Evolutionary conservation across 2,797 vertebrate genomes (phyloP), one percentile per base, ranked within the genome.

Genomic region (Hippoglossus hippoglossus): DNA sequence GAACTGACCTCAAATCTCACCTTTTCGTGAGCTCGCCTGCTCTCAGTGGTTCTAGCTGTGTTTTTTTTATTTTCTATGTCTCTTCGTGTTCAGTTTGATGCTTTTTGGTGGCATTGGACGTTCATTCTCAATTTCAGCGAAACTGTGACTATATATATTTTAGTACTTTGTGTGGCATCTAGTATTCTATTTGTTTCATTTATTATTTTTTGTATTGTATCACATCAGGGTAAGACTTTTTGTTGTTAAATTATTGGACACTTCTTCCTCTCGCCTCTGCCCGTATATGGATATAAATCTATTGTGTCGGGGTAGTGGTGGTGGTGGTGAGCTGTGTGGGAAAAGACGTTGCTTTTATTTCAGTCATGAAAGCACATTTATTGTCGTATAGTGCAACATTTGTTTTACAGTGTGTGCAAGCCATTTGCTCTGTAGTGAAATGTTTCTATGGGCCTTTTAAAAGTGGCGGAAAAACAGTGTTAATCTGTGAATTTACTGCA

Each of bases 1-100:
- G 97, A 99, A 97, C 96, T 99, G 85, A 99, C 97, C 92, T 98
- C 97, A 90, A 99, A 97, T 88, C 97, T 99, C 92, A 98, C 98
- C 88, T 99, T 99, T 94, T 99, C 98, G 86, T 99, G 98, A 98
- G 93, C 90, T 64, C 28, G 78, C 88, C 87, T 74, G 64, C n/a
- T 26, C 21, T 60, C 55, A 50, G 73, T 65, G 72, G 67, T 63
- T 63, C n/a, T 22, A 4, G 36, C 55, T 85, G 63, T 75, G 36
- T 64, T 52, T 36, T 22, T 59, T 39, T 24, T 21, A 58, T 56
- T 41, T 31, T 5, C 24, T 16, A 0, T 19, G 5, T n/a, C 65
- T 55, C 75, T 39, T 61, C 79, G 71, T 79, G 26, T 70, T 71
- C 81, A 72, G 77, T 80, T 82, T 74, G 53, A 79, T 88, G 85